Evolutionary conservation across 2,888 invertebrate species (phyloP).

Genomic region (Athetis lepigone): DNA sequence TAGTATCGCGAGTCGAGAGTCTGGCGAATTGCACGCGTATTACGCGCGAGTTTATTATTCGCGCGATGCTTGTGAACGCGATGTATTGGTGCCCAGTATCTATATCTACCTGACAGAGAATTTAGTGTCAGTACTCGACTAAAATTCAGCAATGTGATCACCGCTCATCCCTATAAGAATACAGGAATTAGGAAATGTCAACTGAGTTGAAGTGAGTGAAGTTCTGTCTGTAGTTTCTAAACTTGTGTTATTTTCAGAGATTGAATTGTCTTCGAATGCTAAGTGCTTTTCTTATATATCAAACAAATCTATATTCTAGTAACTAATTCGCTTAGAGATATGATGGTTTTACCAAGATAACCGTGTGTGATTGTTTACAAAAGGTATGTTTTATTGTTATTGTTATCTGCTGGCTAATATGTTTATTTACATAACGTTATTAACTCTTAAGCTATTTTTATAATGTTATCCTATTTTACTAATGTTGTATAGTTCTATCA

Average conservation of each 20-base stretch:
- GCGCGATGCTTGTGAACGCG: no score
- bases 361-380: conserved; percentile 18
- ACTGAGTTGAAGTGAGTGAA: conserved; percentile 16
- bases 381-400: conserved; percentile 40
- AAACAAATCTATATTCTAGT: conserved; percentile 38
- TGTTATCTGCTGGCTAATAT: conserved; percentile 17
- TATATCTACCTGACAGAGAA: no score
- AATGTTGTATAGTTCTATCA: not conserved
- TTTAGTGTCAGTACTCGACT: conserved; percentile 23
- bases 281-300: conserved; percentile 6
- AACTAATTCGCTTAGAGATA: not conserved
- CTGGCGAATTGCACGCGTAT: no score
- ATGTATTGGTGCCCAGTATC: no score
- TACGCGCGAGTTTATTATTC: no score
- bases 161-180: not conserved
- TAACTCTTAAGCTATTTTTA: conserved; percentile 24
- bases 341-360: conserved; percentile 40
- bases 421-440: conserved; percentile 52
- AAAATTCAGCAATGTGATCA: not conserved
- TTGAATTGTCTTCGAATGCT: conserved; percentile 10
- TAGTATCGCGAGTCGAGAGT: no score
- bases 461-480: conserved; percentile 1
- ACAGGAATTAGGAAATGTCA: conserved; percentile 30
- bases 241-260: conserved; percentile 47
- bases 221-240: conserved; percentile 4